Evolutionary conservation across 1,140 invertebrate species (phyloP).

Genomic region (Bradynema listronoti): DNA sequence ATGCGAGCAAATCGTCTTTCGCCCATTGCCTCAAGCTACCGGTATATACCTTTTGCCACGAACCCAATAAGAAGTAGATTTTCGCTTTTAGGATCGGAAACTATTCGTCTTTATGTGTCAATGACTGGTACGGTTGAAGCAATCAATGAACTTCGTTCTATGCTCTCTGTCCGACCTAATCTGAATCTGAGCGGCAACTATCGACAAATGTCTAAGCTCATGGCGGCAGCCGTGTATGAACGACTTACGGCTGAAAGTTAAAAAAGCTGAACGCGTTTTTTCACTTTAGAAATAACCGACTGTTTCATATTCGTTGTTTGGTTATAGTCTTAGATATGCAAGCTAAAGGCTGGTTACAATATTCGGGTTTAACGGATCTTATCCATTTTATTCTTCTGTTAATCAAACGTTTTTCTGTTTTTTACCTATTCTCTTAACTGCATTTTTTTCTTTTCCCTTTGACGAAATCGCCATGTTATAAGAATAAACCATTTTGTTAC

Average conservation of each 20-base stretch:
- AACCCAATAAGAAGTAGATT: background rate
- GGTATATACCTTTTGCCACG: constrained; percentile 5
- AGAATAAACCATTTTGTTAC: no score
- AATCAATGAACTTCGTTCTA: constrained; percentile 19
- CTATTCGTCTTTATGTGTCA: constrained; percentile 23
- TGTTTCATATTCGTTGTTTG: no score
- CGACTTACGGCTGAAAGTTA: constrained; percentile 8
- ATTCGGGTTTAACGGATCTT: no score
- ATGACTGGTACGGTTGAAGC: constrained; percentile 24
- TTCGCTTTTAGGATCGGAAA: constrained; percentile 20
- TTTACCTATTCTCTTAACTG: no score
- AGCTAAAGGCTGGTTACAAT: no score
- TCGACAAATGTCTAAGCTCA: constrained; percentile 29
- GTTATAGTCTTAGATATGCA: no score
- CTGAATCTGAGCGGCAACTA: constrained; percentile 24
- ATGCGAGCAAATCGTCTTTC: constrained; percentile 37
- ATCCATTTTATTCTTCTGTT: no score
- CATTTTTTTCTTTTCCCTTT: no score
- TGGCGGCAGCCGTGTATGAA: constrained; percentile 18
- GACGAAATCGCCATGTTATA: no score
- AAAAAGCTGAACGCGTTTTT: no score
- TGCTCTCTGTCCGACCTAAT: constrained; percentile 20
- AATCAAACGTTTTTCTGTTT: no score
- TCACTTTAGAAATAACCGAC: no score
- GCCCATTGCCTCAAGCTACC: constrained; percentile 18